Base-by-base conservation (phyloP, 2,113 vertebrate genomes). In the Danio rerio region DNA sequence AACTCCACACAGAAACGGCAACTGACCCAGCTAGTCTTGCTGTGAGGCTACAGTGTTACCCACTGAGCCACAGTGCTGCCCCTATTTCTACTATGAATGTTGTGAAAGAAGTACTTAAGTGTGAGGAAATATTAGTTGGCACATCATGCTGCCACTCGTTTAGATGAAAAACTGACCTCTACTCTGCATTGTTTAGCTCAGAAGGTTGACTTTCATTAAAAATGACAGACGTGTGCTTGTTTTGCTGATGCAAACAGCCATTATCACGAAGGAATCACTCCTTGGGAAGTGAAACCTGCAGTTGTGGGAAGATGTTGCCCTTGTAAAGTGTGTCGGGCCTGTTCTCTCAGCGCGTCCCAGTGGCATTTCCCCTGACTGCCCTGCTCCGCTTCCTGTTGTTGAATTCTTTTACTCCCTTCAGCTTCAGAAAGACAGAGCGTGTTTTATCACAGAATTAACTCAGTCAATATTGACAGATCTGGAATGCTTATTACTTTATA, bases 381-480 rank as follows among this genome's bases (percentile, higher is more conserved):
- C 58, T 45, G 78, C 88, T 90, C 82, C 65, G 85, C 92, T 94
- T 94, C 93, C 93, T 94, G 94, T 94, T 94, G 88, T 90, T 92
- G 89, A 91, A 93, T 92, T 92, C 90, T 72, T 91, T 88, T 83
- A 65, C 87, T 82, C 84, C 85, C 89, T 86, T 81, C 78, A 88
- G 85, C 85, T 79, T 86, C 89, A 86, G 81, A 88, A 87, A 75
- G 16, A 21, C 71, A 9, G 49, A 11, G 49, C 31, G 31, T 4
- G 13, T 43, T 47, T 45, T 55, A 85, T 71, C 70, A 52, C 21
- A 12, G 82, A 61, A n/a, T n/a, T n/a, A n/a, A 62, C 43, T 6
- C 40, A 42, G 50, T 10, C 20, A 59, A 68, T 76, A 13, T 66
- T 16, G 74, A 66, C 21, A 52, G 50, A 73, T 43, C 7, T 56